phyloP scores from a whole-genome alignment of 2,113 vertebrate genomes.

The Hiodon alosoides region DNA sequence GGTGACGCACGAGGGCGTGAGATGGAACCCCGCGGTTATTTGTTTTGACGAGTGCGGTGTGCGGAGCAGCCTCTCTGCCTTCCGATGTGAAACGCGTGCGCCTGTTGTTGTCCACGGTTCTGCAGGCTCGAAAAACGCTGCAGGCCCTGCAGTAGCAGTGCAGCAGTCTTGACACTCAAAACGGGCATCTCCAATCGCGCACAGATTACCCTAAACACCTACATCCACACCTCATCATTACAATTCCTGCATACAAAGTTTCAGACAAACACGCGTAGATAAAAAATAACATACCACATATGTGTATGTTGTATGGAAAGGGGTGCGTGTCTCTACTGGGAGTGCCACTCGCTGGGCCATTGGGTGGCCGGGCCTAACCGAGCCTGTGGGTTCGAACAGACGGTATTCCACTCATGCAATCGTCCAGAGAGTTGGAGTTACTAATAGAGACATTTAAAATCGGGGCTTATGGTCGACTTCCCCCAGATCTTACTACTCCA shows the following conservation, averaged over 20 bases:
- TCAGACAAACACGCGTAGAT: too few species aligned
- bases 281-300: too few species aligned
- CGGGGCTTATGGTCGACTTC: slow-evolving; percentile 71
- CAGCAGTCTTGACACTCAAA: too few species aligned
- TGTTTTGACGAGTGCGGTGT: background rate
- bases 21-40: background rate
- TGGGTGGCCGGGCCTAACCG: too few species aligned
- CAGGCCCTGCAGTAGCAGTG: background rate
- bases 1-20: background rate
- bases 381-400: background rate
- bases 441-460: slow-evolving; percentile 67
- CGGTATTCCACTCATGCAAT: slow-evolving; percentile 7
- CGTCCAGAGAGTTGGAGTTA: slow-evolving; percentile 52
- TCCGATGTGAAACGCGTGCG: background rate
- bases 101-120: background rate
- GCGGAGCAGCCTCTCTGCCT: background rate
- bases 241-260: too few species aligned
- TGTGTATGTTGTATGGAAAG: background rate
- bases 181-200: too few species aligned
- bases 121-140: background rate
- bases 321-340: background rate
- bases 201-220: too few species aligned
- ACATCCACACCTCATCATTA: too few species aligned
- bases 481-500: slow-evolving; percentile 60
- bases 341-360: too few species aligned